Base-by-base conservation (phyloP, 2,888 invertebrate genomes). In the Tryphoninae sp. region DNA sequence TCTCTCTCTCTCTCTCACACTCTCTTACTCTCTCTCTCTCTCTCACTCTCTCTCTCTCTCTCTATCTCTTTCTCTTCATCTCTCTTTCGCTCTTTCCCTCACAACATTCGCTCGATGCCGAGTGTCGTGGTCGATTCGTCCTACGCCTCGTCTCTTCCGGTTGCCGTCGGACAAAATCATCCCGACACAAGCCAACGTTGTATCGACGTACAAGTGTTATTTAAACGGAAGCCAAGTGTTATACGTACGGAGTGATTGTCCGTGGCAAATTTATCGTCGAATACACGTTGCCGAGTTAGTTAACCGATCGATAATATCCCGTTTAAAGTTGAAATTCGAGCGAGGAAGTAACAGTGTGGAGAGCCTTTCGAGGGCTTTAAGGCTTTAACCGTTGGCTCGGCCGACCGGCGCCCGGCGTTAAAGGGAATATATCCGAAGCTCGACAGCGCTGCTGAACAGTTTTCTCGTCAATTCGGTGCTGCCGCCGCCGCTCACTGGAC, bases 341-440 rank as follows among this genome's bases (percentile, higher is more conserved):
- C 62, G 61, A 45, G 64, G 61, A 51, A 73, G 67, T 16, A 55
- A 59, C 51, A 62, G 1, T 19, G 62, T 51, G 40, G 45, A 67
- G 23, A 19, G 64, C 49, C 68, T 11, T 53, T 23, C 61, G 61
- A 59, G 75, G 19, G 79, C 82, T 85, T 84, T 79, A 79, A 83
- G 79, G 78, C 80, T 81, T 78, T 81, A 81, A 81, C 69, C 81
- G 71, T 51, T 65, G 71, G 76, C 45, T 73, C 72, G 85, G 83
- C 89, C 88, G 88, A 87, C 88, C 88, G 89, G 89, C 87, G 89
- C 88, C 87, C 88, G 82, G 86, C 85, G 84, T 89, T 89, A 89
- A 89, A 89, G 89, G 87, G 89, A 89, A 89, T 89, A 86, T 88
- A 86, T 81, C 85, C 82, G 80, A 84, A 40, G 33, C 61, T 2